Percentiles rank a stretch among this genome's conserved stretches.
Evolutionary conservation across 2,113 vertebrate species (phyloP).

Genomic region (Pedetes capensis): DNA sequence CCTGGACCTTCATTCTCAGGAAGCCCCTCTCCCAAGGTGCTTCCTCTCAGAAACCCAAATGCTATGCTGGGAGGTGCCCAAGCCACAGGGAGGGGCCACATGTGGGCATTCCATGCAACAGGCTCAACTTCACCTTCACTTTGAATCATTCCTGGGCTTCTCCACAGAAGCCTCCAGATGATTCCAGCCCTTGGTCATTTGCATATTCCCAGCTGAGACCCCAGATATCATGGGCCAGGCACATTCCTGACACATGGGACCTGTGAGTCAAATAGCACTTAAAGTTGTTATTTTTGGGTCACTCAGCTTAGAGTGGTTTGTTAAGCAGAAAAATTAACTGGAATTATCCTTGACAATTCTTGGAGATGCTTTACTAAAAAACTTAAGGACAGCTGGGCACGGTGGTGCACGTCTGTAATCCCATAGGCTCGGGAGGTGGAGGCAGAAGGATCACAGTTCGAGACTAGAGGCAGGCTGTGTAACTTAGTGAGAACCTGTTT

Average conservation of each 20-base stretch:
- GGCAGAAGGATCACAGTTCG: too few species aligned
- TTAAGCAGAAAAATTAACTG: conserved; percentile 11
- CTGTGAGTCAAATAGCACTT: not conserved
- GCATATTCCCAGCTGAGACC: not conserved
- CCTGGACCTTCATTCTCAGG: not conserved
- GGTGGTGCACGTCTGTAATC: too few species aligned
- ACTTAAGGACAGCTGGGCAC: too few species aligned
- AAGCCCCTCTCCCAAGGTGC: not conserved
- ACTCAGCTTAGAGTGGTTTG: not conserved
- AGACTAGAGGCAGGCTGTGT: too few species aligned
- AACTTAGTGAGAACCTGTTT: too few species aligned
- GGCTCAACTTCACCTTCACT: not conserved
- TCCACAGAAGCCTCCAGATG: not conserved
- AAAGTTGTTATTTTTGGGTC: not conserved
- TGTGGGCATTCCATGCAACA: not conserved
- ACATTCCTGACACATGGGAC: not conserved
- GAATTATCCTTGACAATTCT: not conserved
- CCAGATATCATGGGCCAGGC: not conserved
- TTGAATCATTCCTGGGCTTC: not conserved
- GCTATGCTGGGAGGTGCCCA: not conserved
- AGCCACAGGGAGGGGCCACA: too few species aligned
- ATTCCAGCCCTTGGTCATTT: not conserved
- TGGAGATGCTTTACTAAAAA: not conserved
- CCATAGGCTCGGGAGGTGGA: too few species aligned
- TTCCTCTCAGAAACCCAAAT: not conserved